Base-by-base conservation (phyloP, 1,140 invertebrate species). In the Geopemphigus sp. region DNA sequence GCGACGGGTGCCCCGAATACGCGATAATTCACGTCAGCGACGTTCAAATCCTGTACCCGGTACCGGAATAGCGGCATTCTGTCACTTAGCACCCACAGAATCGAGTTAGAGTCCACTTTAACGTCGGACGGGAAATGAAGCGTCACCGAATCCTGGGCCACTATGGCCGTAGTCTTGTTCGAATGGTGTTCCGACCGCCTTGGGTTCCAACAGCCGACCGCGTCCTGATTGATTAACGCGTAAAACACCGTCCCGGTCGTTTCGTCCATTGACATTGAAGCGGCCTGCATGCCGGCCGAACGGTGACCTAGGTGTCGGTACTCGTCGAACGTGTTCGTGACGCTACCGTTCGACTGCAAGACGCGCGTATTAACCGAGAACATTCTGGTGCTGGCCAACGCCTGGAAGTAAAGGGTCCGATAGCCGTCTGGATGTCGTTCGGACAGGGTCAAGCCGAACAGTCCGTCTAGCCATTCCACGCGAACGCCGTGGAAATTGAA, bases 41-140 rank as follows among this genome's bases (percentile, higher is more conserved):
- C 6, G 32, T 76, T n/a, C 81, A 91, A 93, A 83, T 94, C 90
- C 17, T 93, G 84, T 50, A 89, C 88, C 2, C 90, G 87, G 81
- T 91, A 86, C 29, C 94, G 84, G 82, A 93, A 93, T 45, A 91
- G 88, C 0, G 92, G 91, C 92, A 94, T 93, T 47, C 90, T 86
- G 83, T 94, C 92, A 0, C 92, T 93, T 6, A 94, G 90, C 0
- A 93, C 90, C 93, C 93, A 94, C 29, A 89, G 68, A 10, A 85
- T 80, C 82, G 87, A 86, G 76, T 88, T 85, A 17, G 85, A 85
- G 82, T 91, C 90, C 82, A 94, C 90, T 86, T 93, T 93, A 47
- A 94, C 87, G 83, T 94, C 92, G 82, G 89, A 88, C 0, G 93
- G 92, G 84, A 94, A 94, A 39, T 93, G 90, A 47, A 94, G 84